These are phyloP conservation scores for Scolanthus callimorphus DNA, from an alignment of 92 coral and sea anemone genomes.

Conservation along the genomic window DNA sequence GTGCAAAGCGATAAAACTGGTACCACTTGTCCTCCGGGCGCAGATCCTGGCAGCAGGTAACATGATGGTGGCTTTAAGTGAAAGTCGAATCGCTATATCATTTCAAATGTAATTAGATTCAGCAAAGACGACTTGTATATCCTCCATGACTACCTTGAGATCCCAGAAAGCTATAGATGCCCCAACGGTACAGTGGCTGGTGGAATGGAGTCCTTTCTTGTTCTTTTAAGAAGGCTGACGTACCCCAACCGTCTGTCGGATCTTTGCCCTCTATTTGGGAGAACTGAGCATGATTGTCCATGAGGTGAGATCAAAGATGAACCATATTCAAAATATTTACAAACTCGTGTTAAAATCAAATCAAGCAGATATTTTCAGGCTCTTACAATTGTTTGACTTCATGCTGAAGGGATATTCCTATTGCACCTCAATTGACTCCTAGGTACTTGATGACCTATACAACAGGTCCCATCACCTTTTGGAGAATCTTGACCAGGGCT, in stretches of 20 bases:
- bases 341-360: no score
- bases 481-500: constrained; percentile 43
- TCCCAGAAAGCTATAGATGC: constrained; percentile 47
- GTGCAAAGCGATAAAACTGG: no score
- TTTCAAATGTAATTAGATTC: no score
- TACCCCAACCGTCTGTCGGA: constrained; percentile 59
- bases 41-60: no score
- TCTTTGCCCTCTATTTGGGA: constrained; percentile 56
- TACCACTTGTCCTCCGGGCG: no score
- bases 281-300: constrained; percentile 63
- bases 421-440: no score
- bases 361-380: no score
- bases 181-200: constrained; percentile 65
- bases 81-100: no score
- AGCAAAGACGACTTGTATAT: constrained; percentile 36
- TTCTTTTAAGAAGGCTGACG: constrained; percentile 45
- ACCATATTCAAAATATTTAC: no score
- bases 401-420: no score
- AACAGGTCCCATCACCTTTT: constrained; percentile 36
- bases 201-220: constrained; percentile 54
- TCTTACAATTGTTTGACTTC: no score
- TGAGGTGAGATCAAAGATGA: constrained; percentile 37
- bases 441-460: constrained; percentile 42
- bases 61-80: no score
- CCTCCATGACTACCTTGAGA: constrained; percentile 29